Evolutionary conservation across 2,888 invertebrate genomes (phyloP).

Genomic region (Amiota communis): DNA sequence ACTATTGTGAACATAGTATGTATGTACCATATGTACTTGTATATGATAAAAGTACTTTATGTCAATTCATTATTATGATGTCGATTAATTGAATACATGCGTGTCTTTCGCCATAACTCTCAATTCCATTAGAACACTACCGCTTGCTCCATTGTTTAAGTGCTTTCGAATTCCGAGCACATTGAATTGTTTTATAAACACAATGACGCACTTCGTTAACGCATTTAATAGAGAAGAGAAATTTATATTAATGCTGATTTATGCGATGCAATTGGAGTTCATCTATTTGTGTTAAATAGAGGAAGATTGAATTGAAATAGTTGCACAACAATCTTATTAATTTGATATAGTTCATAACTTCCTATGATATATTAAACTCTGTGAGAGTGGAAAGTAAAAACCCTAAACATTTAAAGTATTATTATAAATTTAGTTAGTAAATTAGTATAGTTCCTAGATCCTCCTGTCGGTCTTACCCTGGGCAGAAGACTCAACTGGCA

Average conservation of each 20-base stretch:
- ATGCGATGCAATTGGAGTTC: constrained; percentile 43
- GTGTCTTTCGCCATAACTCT: background rate
- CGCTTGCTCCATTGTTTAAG: background rate
- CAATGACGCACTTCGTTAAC: constrained; percentile 52
- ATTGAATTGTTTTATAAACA: constrained; percentile 27
- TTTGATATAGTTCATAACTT: no score
- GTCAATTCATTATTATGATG: background rate
- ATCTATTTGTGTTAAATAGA: background rate
- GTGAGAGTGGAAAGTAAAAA: no score
- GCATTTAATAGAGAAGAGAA: constrained; percentile 41
- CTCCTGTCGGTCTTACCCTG: no score
- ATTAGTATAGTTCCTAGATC: no score
- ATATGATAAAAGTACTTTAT: background rate
- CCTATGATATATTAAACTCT: no score
- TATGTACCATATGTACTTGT: background rate
- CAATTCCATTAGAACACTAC: background rate
- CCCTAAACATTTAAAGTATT: no score
- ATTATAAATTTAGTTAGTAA: no score
- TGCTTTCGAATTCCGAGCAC: background rate
- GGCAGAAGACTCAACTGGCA: no score
- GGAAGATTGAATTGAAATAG: no score
- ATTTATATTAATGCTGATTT: constrained; percentile 63
- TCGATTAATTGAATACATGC: constrained; percentile 10
- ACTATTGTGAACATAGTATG: background rate
- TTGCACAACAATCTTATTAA: no score